A percentile compares a stretch with the other conserved stretches of the same genome.
Evolutionary conservation across 2,888 invertebrate species (phyloP).

Genomic region (Disparrhopalites patrizii): DNA sequence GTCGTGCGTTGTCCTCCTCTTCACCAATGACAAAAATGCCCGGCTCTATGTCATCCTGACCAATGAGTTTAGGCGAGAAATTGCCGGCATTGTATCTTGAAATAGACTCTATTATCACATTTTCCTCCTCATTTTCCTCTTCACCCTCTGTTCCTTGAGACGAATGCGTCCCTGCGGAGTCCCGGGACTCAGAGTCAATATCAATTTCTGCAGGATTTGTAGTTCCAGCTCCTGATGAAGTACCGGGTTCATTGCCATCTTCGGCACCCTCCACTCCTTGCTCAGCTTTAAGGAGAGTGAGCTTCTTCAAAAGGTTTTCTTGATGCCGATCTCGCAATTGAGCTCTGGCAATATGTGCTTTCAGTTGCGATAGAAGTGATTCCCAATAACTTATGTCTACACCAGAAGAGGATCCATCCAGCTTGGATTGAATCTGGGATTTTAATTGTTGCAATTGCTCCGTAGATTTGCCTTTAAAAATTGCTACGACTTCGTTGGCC

Average conservation of each 20-base stretch:
- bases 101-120: conserved; percentile 59
- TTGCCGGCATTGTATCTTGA: conserved; percentile 71
- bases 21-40: conserved; percentile 73
- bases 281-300: conserved; percentile 83
- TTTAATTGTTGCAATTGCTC: conserved; percentile 78
- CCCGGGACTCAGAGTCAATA: conserved; percentile 50
- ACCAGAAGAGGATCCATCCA: conserved; percentile 76
- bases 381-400: conserved; percentile 99
- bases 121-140: conserved; percentile 54
- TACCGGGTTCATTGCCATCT: conserved; percentile 24
- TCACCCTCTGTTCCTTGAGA: conserved; percentile 49
- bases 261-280: conserved; percentile 56
- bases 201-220: conserved; percentile 31
- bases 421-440: conserved; percentile 78
- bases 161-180: conserved; percentile 37
- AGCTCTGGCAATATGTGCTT: conserved; percentile 91
- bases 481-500: conserved; percentile 77
- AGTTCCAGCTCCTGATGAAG: conserved; percentile 22
- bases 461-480: conserved; percentile 91
- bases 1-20: conserved; percentile 71
- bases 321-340: conserved; percentile 89
- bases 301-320: conserved; percentile 77
- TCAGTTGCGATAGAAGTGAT: conserved; percentile 86
- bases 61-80: conserved; percentile 75
- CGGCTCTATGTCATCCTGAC: conserved; percentile 62